These are phyloP conservation scores for Oncorhynchus kisutch DNA, from an alignment of 2,113 vertebrate species.

Conservation along the genomic window DNA sequence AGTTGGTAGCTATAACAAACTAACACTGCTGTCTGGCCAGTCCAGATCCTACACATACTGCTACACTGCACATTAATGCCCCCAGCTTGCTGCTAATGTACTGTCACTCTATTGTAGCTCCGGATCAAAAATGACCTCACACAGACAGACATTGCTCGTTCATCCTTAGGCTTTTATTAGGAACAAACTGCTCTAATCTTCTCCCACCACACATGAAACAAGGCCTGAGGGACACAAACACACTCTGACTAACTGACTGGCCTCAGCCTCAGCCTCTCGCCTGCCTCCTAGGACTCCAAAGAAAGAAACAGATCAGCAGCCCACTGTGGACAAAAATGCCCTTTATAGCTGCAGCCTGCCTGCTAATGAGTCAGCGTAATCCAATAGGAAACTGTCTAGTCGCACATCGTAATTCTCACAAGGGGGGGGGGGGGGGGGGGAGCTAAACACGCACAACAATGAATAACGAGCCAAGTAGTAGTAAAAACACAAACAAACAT, in stretches of 20 bases:
- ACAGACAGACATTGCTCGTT: constrained; percentile 14
- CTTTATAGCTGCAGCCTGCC: not conserved
- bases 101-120: constrained; percentile 31
- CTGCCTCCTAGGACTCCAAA: not conserved
- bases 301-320: not conserved
- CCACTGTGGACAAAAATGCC: not conserved
- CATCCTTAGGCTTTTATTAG: constrained; percentile 10
- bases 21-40: no score
- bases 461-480: not conserved
- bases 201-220: not conserved
- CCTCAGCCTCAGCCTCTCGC: not conserved
- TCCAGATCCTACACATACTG: not conserved
- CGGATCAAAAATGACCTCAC: constrained; percentile 44
- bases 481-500: not conserved
- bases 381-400: not conserved
- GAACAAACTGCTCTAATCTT: constrained; percentile 13
- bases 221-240: constrained; percentile 17
- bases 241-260: not conserved
- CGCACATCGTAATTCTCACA: not conserved
- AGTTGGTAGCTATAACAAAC: no score
- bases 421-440: no score
- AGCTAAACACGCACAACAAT: not conserved
- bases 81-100: constrained; percentile 33
- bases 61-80: not conserved
- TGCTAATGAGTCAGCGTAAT: constrained; percentile 6